Evolutionary conservation across 2,888 invertebrate genomes (phyloP).

Genomic region (Eubasilissa splendida): DNA sequence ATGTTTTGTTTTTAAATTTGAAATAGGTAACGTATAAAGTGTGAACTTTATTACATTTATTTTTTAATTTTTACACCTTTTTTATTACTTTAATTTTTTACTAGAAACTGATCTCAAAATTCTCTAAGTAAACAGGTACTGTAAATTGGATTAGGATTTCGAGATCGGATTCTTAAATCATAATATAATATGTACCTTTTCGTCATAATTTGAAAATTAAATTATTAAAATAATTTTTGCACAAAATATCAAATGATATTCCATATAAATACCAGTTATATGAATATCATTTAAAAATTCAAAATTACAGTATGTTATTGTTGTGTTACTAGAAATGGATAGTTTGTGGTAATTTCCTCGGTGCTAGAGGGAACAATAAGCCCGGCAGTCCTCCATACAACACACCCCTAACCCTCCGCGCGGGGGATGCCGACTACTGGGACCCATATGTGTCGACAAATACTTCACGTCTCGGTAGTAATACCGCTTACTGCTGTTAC

Average conservation of each 20-base stretch:
- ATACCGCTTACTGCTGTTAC: too few relatives aligned
- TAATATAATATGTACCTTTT: too few relatives aligned
- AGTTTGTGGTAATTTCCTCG: conserved; percentile 44
- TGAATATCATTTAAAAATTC: not conserved
- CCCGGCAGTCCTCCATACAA: conserved; percentile 22
- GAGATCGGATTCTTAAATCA: too few relatives aligned
- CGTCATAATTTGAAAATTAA: too few relatives aligned
- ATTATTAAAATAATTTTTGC: too few relatives aligned
- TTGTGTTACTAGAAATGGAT: conserved; percentile 42
- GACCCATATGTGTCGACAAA: conserved; percentile 43
- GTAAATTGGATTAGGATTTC: too few relatives aligned
- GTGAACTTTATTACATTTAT: too few relatives aligned
- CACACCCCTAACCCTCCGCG: not conserved
- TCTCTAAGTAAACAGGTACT: not conserved
- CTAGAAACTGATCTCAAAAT: not conserved
- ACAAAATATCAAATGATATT: too few relatives aligned
- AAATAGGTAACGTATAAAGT: too few relatives aligned
- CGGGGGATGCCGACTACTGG: conserved; percentile 19
- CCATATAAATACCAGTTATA: too few relatives aligned
- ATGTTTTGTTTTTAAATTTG: too few relatives aligned
- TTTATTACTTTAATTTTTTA: not conserved
- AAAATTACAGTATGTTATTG: conserved; percentile 40
- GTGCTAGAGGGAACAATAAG: conserved; percentile 42
- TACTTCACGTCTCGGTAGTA: conserved; percentile 34
- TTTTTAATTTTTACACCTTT: too few relatives aligned